Base-by-base conservation (phyloP, 2,888 invertebrate genomes). In the Sminthurinus aureus region DNA sequence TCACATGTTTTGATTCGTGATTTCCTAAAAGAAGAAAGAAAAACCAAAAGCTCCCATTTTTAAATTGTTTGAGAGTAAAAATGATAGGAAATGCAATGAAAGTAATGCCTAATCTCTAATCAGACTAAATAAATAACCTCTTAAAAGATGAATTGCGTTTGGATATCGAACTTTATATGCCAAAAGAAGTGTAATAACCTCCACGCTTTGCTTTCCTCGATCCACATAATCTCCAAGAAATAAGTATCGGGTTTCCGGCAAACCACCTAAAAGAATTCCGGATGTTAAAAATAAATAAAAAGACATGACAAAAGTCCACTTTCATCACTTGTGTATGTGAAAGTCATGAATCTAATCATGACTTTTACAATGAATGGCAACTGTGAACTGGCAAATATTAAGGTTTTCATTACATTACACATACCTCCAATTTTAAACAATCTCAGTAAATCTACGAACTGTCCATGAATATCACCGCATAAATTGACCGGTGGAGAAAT, bases 201-300 rank as follows among this genome's bases (percentile, higher is more conserved):
- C 83, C 58, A 83, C 74, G 3, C 79, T 79, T 50, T 83, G 79
- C 13, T 69, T 64, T 3, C 83, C 83, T 24, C 83, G 79, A 67
- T 83, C 83, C 58, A 83, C 83, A 24, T 83, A 83, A 20, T 83
- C 83, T n/a, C 83, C 83, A 3, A 83, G 76, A 66, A 83, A 83
- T 15, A 83, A 58, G 38, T 83, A 83, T 66, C 75, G 79, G 6
- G 50, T 50, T 1, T 50, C 38, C 38, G 83, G 83, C n/a, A 79
- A 51, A 24, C 64, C 15, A 18, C 79, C 38, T 38, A 38, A 38
- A 38, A 38, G 6, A 38, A 38, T 38, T 38, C 38, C 6, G 38
- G 38, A 38, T 38, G 6, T 38, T 6, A 38, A 38, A 38, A 38
- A n/a, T n/a, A n/a, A n/a, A n/a, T n/a, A n/a, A n/a, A n/a, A n/a